These are phyloP conservation scores for Tetrapedia diversipes DNA, from an alignment of 2,888 invertebrate species.

Conservation along the genomic window DNA sequence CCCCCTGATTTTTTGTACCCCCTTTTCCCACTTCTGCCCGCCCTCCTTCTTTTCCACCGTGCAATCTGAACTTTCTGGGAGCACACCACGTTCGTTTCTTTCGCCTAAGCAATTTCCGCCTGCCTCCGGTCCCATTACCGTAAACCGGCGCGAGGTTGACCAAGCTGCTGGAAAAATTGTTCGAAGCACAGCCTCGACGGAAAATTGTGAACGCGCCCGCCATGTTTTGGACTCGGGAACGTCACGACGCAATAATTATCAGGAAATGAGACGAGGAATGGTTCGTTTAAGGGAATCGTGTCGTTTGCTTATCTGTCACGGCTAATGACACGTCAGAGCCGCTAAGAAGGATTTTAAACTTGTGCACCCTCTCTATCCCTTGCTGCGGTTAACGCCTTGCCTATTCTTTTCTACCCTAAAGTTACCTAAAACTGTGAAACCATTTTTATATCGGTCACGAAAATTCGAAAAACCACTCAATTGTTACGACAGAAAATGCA, in stretches of 20 bases:
- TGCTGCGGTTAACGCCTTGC: conserved; percentile 12
- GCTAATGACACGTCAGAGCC: not conserved
- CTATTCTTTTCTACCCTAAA: not conserved
- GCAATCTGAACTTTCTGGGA: conserved; percentile 15
- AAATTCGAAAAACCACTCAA: too few relatives aligned
- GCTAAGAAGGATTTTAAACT: conserved; percentile 10
- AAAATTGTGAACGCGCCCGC: not conserved
- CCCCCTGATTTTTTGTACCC: not conserved
- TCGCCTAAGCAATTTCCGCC: conserved; percentile 33
- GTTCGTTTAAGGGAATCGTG: not conserved
- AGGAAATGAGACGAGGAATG: not conserved
- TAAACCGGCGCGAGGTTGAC: conserved; percentile 7
- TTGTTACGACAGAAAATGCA: too few relatives aligned
- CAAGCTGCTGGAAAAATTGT: not conserved
- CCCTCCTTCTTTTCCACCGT: not conserved
- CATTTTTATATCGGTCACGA: too few relatives aligned
- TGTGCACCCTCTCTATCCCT: not conserved
- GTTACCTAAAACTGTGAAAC: not conserved
- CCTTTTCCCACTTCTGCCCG: not conserved
- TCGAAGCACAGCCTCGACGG: not conserved
- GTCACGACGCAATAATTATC: not conserved
- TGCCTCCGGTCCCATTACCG: conserved; percentile 24
- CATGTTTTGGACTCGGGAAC: not conserved
- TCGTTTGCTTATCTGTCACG: conserved; percentile 1
- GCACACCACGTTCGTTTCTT: conserved; percentile 29